Conservation (phyloP, 2,113 vertebrate genomes). For the Anolis sagrei region DNA sequence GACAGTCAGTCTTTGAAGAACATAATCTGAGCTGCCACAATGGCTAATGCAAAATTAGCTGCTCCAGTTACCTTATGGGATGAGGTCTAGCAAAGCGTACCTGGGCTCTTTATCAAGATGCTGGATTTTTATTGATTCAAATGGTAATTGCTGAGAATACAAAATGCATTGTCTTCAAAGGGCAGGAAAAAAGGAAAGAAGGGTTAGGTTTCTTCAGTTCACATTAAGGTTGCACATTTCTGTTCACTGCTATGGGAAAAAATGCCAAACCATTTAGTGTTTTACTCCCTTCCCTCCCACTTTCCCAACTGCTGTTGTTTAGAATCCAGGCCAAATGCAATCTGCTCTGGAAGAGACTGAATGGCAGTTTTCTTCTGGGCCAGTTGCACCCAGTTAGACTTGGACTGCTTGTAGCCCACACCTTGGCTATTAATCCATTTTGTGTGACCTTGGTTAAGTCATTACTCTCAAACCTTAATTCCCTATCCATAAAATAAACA, state of each 20-base stretch:
- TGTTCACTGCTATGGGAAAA: not conserved
- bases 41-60: slow-evolving; percentile 66
- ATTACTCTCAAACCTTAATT: not conserved
- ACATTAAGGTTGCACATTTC: slow-evolving; percentile 43
- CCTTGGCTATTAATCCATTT: not conserved
- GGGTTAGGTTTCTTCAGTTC: slow-evolving; percentile 50
- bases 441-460: too few relatives aligned
- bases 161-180: slow-evolving; percentile 66
- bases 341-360: not conserved
- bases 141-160: slow-evolving; percentile 69
- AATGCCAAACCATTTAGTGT: not conserved
- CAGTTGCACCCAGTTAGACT: not conserved
- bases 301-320: not conserved
- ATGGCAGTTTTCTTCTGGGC: not conserved
- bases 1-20: slow-evolving; percentile 75
- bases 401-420: too few relatives aligned
- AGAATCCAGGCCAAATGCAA: not conserved
- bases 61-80: slow-evolving; percentile 70
- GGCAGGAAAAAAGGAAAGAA: slow-evolving; percentile 46
- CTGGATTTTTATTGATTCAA: slow-evolving; percentile 60
- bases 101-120: slow-evolving; percentile 70
- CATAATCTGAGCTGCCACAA: slow-evolving; percentile 72
- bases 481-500: not conserved
- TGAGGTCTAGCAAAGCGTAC: slow-evolving; percentile 58
- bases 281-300: not conserved